These are phyloP conservation scores for Agrotis ipsilon DNA, from an alignment of 2,888 invertebrate genomes.

Conservation along the genomic window DNA sequence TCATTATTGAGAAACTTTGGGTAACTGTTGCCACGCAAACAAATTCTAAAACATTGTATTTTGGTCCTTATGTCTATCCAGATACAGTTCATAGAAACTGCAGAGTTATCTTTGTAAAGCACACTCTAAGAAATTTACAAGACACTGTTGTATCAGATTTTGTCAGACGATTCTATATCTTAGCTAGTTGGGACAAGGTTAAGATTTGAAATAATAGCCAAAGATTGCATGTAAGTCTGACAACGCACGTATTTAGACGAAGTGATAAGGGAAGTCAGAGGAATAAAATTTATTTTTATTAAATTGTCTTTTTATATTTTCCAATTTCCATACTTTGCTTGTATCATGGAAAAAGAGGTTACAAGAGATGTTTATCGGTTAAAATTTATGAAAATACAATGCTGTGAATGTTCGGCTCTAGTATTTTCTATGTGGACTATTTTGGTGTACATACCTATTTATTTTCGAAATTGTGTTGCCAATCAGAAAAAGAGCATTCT, in stretches of 20 bases:
- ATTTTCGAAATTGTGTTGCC: too few relatives aligned
- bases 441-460: neutral
- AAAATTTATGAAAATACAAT: conserved; percentile 28
- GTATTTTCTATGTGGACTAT: neutral
- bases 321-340: conserved; percentile 48
- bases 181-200: neutral
- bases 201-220: neutral
- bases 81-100: neutral
- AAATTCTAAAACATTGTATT: conserved; percentile 4
- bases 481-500: too few relatives aligned
- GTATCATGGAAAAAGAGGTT: conserved; percentile 29
- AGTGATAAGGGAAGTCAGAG: conserved; percentile 45
- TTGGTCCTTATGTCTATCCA: accelerated
- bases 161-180: conserved; percentile 14
- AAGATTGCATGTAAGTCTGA: conserved; percentile 20
- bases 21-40: conserved; percentile 16
- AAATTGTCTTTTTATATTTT: conserved; percentile 57
- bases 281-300: conserved; percentile 49
- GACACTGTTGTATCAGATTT: conserved; percentile 30
- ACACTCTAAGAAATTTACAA: conserved; percentile 49
- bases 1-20: conserved; percentile 69
- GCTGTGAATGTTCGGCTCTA: neutral
- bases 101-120: conserved; percentile 12
- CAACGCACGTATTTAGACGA: conserved; percentile 41
- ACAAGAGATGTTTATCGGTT: conserved; percentile 33